phyloP scores from a whole-genome alignment of 2,113 vertebrate species.

The Salvelinus fontinalis region DNA sequence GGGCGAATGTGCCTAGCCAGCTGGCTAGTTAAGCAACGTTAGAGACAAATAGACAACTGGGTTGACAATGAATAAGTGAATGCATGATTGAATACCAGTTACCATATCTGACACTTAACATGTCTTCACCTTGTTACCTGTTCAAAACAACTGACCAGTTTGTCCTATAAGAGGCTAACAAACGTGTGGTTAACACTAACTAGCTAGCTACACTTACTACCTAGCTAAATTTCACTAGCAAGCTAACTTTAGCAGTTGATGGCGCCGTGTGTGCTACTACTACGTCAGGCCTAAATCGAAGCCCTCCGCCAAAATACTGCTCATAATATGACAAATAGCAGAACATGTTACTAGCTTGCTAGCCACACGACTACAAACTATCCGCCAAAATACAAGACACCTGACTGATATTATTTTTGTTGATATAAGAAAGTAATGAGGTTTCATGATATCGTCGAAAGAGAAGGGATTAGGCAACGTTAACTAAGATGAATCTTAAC shows the following conservation, averaged over 20 bases:
- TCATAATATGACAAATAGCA: not conserved
- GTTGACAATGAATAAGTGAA: not conserved
- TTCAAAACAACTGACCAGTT: not conserved
- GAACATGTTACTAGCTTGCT: not conserved
- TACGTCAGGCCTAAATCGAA: conserved; percentile 48
- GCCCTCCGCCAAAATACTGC: conserved; percentile 22
- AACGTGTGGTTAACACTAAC: not conserved
- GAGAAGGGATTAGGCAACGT: not conserved
- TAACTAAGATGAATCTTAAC: not conserved
- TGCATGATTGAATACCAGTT: not conserved
- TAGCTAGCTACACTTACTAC: too few species aligned
- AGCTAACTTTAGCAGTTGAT: conserved; percentile 19
- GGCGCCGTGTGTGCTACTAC: conserved; percentile 25
- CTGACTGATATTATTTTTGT: not conserved
- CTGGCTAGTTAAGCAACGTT: not conserved
- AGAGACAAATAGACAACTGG: not conserved
- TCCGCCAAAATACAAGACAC: not conserved
- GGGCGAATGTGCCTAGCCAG: not conserved
- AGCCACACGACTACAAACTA: not conserved
- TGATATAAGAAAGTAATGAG: not conserved
- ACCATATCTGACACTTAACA: not conserved
- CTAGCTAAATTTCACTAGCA: not conserved
- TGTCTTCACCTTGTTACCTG: not conserved
- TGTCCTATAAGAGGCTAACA: not conserved
- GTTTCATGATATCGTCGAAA: not conserved